Evolutionary conservation across 2,113 vertebrate species (phyloP).

Genomic region (Micronycteris hirsuta): DNA sequence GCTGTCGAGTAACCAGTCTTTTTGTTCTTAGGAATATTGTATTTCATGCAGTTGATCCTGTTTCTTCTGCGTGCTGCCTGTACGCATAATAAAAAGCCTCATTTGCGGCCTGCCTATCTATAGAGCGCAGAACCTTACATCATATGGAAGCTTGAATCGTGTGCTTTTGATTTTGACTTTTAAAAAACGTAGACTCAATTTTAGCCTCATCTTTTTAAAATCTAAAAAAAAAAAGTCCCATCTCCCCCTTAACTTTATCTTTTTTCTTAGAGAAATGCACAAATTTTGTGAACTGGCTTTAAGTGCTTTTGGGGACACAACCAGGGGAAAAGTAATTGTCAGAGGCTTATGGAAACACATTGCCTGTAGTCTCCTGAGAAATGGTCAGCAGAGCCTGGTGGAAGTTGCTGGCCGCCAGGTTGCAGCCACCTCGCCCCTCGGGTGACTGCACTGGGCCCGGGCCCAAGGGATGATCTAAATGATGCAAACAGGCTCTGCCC

Average conservation of each 20-base stretch:
- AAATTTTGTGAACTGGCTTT: background rate
- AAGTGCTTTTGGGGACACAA: background rate
- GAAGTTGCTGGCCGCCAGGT: no score
- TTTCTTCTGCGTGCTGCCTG: background rate
- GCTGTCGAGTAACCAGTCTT: background rate
- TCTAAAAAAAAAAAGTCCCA: background rate
- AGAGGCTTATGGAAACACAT: background rate
- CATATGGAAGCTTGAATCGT: background rate
- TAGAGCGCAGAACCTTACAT: background rate
- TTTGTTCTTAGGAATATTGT: conserved; percentile 11
- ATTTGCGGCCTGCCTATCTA: background rate
- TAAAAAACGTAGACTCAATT: background rate
- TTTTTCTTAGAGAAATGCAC: background rate
- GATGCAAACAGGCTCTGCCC: no score
- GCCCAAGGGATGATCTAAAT: background rate
- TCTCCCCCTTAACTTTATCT: background rate
- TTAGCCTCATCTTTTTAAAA: background rate
- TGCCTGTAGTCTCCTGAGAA: background rate
- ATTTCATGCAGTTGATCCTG: background rate
- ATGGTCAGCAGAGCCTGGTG: background rate
- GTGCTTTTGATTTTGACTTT: background rate
- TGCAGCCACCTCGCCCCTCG: accelerated
- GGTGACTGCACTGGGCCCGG: accelerated
- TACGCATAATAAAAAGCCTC: background rate
- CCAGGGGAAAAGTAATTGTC: background rate